Conservation (phyloP, 1,140 invertebrate genomes). For the Littorina saxatilis region DNA sequence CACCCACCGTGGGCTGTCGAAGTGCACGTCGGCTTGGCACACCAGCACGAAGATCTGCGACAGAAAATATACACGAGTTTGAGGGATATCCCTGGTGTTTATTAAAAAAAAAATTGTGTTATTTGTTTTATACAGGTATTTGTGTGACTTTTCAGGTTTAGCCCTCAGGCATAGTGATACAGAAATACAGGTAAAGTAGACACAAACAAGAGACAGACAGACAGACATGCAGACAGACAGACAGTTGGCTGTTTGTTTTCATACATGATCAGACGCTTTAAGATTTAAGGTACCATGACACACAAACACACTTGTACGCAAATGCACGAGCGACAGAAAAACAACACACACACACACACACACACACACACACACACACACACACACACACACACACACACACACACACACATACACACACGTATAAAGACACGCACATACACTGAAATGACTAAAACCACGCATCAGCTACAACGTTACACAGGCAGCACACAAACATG, state of each 20-base stretch:
- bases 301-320: conserved; percentile 4
- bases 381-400: background rate
- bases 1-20: conserved; percentile 60
- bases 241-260: too few species aligned
- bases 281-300: too few species aligned
- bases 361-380: background rate
- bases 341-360: conserved; percentile 16
- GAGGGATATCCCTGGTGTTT: background rate
- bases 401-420: background rate
- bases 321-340: background rate
- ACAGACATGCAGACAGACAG: background rate
- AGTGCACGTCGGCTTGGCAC: conserved; percentile 63
- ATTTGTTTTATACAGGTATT: background rate
- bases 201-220: background rate
- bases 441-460: background rate
- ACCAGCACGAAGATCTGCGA: conserved; percentile 72
- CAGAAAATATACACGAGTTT: background rate
- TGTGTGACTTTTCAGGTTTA: background rate
- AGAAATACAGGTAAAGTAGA: background rate
- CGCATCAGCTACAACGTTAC: background rate
- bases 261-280: too few species aligned
- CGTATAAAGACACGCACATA: background rate
- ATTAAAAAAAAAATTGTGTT: background rate
- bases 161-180: background rate
- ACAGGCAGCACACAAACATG: background rate